Base-by-base conservation (phyloP, 2,797 vertebrate genomes). In the Thunnus albacares region DNA sequence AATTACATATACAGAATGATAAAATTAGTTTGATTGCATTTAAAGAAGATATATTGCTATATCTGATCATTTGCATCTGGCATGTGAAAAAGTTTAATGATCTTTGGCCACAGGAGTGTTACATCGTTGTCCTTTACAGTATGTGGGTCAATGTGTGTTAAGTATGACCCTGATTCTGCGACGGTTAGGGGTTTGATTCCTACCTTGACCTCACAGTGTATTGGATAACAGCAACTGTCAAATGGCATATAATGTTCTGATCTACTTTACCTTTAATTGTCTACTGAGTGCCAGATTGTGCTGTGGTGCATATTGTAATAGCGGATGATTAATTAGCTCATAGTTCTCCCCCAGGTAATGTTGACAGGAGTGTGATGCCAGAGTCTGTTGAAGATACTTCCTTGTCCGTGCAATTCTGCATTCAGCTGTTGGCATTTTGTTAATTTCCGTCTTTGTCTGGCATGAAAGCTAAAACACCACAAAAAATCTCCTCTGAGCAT, bases 311-410 rank as follows among this genome's bases (percentile, higher is more conserved):
- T 71, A 82, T 81, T 84, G 76, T 86, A 87, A 63, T 75, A 63
- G 57, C 52, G 33, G 80, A 82, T 75, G 82, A 86, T 89, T 90
- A 90, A 91, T 93, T 89, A 87, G 78, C 58, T 71, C 62, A 60
- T 66, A 55, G 68, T 79, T 90, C 56, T 87, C 77, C 86, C 82
- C 13, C 58, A 79, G 86, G 88, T 88, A 71, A 82, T 79, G 82
- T 72, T 74, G 60, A 82, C 60, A 61, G 45, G 57, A 83, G 38
- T 51, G 47, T 68, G 57, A 78, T 62, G 63, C 65, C 80, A 82
- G 69, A 77, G 65, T 77, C 65, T 71, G 63, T 77, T 80, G 65
- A 68, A 73, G 57, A 75, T 24, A 64, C 41, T 77, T 86, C 49
- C 75, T 49, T 84, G 77, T 83, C 83, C 4, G 0, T 73, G 71